Conservation (phyloP, 2,888 invertebrate species). For the Gnatocerus cornutus region DNA sequence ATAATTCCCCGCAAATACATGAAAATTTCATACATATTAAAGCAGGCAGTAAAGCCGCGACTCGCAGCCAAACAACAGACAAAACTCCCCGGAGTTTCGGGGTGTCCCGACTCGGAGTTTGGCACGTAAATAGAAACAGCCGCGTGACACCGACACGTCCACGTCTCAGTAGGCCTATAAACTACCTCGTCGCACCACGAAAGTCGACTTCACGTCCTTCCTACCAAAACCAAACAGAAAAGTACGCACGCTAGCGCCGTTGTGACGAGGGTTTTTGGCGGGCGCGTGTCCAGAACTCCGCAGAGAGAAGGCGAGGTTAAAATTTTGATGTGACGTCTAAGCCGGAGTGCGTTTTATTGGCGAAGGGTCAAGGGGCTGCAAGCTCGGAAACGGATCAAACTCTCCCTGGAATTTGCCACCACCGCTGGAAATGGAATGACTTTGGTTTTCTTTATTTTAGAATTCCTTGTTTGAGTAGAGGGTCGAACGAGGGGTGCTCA, state of each 20-base stretch:
- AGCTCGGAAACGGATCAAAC: slow-evolving; percentile 53
- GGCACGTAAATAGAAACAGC: slow-evolving; percentile 57
- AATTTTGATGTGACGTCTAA: slow-evolving; percentile 55
- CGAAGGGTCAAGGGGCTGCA: slow-evolving; percentile 53
- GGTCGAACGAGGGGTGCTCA: slow-evolving; percentile 35
- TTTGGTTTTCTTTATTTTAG: slow-evolving; percentile 55
- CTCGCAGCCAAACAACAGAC: slow-evolving; percentile 39
- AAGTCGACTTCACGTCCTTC: slow-evolving; percentile 37
- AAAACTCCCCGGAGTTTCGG: slow-evolving; percentile 43
- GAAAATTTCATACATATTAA: slow-evolving; percentile 56
- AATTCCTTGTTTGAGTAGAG: slow-evolving; percentile 54
- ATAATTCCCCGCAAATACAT: slow-evolving; percentile 38
- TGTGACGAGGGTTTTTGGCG: slow-evolving; percentile 32
- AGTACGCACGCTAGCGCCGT: slow-evolving; percentile 29
- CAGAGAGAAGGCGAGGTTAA: slow-evolving; percentile 45
- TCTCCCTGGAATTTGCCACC: slow-evolving; percentile 53
- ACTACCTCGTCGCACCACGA: slow-evolving; percentile 46
- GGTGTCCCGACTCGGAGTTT: slow-evolving; percentile 45
- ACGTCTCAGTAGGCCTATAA: slow-evolving; percentile 57
- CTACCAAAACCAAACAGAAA: slow-evolving; percentile 42
- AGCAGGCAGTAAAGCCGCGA: slow-evolving; percentile 51
- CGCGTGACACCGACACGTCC: slow-evolving; percentile 54
- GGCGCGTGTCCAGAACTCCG: slow-evolving; percentile 11
- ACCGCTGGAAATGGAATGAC: slow-evolving; percentile 52
- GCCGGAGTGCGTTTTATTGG: slow-evolving; percentile 53